Evolutionary conservation across 2,113 vertebrate species (phyloP).

Genomic region (Meles meles): DNA sequence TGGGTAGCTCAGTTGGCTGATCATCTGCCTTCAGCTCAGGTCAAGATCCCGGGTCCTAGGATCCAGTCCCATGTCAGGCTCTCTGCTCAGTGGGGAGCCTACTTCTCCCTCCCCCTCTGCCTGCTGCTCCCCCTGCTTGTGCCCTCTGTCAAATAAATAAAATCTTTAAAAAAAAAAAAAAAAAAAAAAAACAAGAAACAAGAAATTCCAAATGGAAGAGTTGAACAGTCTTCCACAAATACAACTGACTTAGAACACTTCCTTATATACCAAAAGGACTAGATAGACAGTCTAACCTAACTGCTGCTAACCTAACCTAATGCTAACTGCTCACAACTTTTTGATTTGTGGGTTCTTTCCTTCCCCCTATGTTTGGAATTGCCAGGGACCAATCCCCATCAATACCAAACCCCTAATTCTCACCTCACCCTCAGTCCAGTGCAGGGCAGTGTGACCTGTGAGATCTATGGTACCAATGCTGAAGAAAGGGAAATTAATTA

Average conservation of each 20-base stretch:
- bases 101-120: not conserved
- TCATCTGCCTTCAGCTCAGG: not conserved
- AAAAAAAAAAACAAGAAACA: no score
- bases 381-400: not conserved
- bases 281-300: not conserved
- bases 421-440: not conserved
- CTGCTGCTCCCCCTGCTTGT: not conserved
- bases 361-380: not conserved
- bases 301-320: no score
- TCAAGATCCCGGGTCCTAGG: not conserved
- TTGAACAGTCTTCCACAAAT: slow-evolving; percentile 8
- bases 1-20: not conserved
- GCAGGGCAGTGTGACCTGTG: not conserved
- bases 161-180: not conserved
- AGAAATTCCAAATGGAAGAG: slow-evolving; percentile 35
- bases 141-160: not conserved
- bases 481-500: not conserved
- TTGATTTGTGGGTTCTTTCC: not conserved
- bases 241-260: not conserved
- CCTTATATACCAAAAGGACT: not conserved
- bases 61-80: not conserved
- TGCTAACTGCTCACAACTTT: not conserved
- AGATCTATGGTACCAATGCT: not conserved
- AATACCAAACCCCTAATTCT: not conserved
- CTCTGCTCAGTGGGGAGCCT: not conserved